Conservation (phyloP, 1,140 invertebrate genomes). For the Manduca sexta region DNA sequence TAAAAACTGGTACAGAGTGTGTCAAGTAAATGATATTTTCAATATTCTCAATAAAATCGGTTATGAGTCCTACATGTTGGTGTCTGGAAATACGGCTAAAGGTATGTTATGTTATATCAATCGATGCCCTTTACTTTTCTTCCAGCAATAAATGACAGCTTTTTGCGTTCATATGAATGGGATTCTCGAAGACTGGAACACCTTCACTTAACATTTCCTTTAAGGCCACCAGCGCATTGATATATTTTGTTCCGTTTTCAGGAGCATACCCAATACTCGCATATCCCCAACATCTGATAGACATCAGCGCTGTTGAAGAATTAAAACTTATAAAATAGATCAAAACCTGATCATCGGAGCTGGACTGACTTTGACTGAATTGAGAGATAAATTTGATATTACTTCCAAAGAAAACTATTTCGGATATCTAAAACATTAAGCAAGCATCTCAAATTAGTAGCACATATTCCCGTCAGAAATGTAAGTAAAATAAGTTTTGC, state of each 20-base stretch:
- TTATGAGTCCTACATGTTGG: conserved; percentile 63
- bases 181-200: too few species aligned
- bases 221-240: too few species aligned
- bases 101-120: conserved; percentile 48
- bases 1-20: conserved; percentile 39
- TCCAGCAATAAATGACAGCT: too few species aligned
- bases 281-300: conserved; percentile 78
- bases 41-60: conserved; percentile 26
- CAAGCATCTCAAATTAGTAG: conserved; percentile 77
- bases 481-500: conserved; percentile 35
- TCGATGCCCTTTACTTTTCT: too few species aligned
- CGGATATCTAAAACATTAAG: conserved; percentile 55
- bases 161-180: too few species aligned
- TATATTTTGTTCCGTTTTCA: too few species aligned
- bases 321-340: conserved; percentile 70
- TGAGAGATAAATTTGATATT: conserved; percentile 76
- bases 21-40: conserved; percentile 35
- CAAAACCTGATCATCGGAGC: conserved; percentile 75
- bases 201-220: too few species aligned
- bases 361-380: conserved; percentile 76
- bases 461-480: conserved; percentile 82
- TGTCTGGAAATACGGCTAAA: conserved; percentile 73
- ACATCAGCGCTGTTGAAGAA: conserved; percentile 79
- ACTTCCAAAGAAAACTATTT: conserved; percentile 60
- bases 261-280: conserved; percentile 78